These are phyloP conservation scores for Aegithalos caudatus DNA, from an alignment of 2,113 vertebrate genomes.

Conservation along the genomic window DNA sequence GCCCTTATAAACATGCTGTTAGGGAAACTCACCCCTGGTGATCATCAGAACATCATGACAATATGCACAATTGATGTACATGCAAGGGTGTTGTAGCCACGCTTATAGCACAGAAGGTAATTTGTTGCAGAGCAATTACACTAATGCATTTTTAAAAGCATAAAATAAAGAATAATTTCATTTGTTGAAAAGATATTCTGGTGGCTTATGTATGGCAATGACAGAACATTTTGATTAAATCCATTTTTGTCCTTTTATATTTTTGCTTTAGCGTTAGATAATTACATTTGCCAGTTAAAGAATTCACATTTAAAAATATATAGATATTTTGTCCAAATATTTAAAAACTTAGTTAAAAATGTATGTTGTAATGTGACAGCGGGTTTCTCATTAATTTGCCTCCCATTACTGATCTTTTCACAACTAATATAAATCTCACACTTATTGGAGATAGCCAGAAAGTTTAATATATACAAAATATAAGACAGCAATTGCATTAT, in stretches of 20 bases:
- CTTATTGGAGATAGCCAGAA: constrained; percentile 34
- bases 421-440: constrained; percentile 58
- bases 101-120: constrained; percentile 88
- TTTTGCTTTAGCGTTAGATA: constrained; percentile 69
- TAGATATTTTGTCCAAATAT: constrained; percentile 81
- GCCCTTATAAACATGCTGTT: constrained; percentile 91
- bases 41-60: constrained; percentile 91
- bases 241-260: constrained; percentile 54
- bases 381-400: constrained; percentile 68
- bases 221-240: constrained; percentile 95
- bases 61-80: constrained; percentile 87
- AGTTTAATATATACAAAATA: constrained; percentile 26
- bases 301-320: constrained; percentile 72
- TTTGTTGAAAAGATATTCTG: constrained; percentile 85
- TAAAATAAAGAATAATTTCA: constrained; percentile 83
- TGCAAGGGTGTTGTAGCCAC: constrained; percentile 79
- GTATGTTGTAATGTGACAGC: constrained; percentile 66
- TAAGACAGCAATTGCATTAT: neutral
- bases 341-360: constrained; percentile 73
- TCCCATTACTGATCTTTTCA: constrained; percentile 68
- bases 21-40: constrained; percentile 83
- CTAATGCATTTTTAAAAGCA: constrained; percentile 97
- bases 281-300: constrained; percentile 80
- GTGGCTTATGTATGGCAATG: constrained; percentile 80
- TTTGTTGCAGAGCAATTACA: constrained; percentile 92